Conservation (phyloP, 2,113 vertebrate genomes). For the Microtus oregoni region DNA sequence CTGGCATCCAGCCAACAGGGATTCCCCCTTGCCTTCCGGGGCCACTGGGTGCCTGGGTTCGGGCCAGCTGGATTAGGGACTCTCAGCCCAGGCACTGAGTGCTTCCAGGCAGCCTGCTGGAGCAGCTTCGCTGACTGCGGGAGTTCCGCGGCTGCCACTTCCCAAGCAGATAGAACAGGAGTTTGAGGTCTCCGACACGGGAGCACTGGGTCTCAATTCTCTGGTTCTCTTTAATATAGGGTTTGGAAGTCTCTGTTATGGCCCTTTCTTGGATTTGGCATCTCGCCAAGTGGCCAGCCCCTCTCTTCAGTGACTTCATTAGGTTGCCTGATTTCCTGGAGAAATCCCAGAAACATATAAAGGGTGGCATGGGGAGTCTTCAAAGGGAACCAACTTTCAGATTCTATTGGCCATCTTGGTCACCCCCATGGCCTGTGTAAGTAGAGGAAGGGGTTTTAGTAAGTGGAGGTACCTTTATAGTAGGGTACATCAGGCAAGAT, state of each 20-base stretch:
- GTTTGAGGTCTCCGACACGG: neutral
- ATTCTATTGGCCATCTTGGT: neutral
- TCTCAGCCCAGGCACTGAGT: neutral
- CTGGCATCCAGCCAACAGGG: constrained; percentile 73
- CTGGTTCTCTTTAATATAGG: neutral
- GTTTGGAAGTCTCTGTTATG: neutral
- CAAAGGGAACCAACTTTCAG: neutral
- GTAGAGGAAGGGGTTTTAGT: constrained; percentile 1
- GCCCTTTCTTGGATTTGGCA: constrained; percentile 20
- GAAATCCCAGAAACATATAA: constrained; percentile 23
- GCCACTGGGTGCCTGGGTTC: constrained; percentile 67
- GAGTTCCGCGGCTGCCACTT: neutral
- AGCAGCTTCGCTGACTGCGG: neutral
- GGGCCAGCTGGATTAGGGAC: constrained; percentile 68
- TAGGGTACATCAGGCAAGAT: too few species aligned
- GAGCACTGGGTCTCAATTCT: neutral
- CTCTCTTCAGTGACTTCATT: neutral
- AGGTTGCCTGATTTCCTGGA: neutral
- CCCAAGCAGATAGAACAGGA: neutral
- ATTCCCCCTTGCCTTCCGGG: constrained; percentile 77
- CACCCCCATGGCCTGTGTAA: neutral
- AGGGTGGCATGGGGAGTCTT: neutral
- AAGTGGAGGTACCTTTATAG: constrained; percentile 45
- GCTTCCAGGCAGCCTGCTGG: neutral
- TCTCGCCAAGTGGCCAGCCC: neutral